Percentiles rank a stretch among this genome's conserved stretches.
These are phyloP conservation scores for Troides aeacus DNA, from an alignment of 2,888 invertebrate species.

Conservation along the genomic window DNA sequence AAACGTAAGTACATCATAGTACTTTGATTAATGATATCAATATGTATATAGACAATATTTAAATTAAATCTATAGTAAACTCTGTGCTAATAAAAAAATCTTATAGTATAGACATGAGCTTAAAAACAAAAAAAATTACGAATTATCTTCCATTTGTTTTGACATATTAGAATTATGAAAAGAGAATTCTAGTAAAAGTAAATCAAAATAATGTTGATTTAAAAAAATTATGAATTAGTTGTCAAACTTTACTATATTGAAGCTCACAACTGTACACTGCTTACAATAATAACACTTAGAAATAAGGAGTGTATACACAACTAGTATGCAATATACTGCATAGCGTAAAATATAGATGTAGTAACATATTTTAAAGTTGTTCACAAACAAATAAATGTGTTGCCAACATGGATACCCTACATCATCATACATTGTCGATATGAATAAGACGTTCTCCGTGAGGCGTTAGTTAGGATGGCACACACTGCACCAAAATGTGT, in stretches of 20 bases:
- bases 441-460: not conserved
- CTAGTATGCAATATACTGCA: not conserved
- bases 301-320: not conserved
- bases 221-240: not conserved
- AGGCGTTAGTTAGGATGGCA: no score
- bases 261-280: conserved; percentile 15
- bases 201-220: not conserved
- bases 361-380: not conserved
- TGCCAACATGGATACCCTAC: not conserved
- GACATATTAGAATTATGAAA: not conserved
- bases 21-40: conserved; percentile 7
- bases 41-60: conserved; percentile 7
- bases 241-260: conserved; percentile 2
- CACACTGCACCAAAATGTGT: no score
- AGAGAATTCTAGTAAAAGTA: not conserved
- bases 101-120: conserved; percentile 8
- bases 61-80: conserved; percentile 9
- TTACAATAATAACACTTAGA: conserved; percentile 6
- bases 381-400: no score
- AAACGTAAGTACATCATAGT: conserved; percentile 20
- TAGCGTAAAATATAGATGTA: not conserved
- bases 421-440: not conserved
- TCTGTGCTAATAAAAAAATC: conserved; percentile 16
- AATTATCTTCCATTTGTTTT: not conserved
- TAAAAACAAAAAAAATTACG: not conserved